Evolutionary conservation across 2,797 vertebrate species (phyloP).

Genomic region (Mus spretus): DNA sequence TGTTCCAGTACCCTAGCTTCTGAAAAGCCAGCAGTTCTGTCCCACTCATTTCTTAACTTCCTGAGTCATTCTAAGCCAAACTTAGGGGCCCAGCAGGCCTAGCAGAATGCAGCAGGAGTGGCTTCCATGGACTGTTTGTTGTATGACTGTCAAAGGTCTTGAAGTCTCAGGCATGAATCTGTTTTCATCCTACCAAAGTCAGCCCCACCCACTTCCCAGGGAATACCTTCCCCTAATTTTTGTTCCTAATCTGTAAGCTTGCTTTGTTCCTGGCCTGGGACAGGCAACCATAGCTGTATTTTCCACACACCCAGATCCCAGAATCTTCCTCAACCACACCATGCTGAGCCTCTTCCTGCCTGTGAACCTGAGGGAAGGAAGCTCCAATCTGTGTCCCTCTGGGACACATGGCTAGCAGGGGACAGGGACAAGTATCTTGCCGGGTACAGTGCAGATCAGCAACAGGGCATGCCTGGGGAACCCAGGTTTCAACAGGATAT

Average conservation of each 20-base stretch:
- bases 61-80: background rate
- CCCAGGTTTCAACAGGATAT: background rate
- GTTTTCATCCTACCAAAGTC: background rate
- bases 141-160: background rate
- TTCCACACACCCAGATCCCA: background rate
- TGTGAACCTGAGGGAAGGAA: background rate
- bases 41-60: background rate
- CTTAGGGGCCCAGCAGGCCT: background rate
- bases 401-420: background rate
- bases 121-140: background rate
- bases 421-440: background rate
- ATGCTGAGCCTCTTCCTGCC: background rate
- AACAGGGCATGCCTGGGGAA: background rate
- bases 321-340: background rate
- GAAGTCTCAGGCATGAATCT: background rate
- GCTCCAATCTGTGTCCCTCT: background rate
- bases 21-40: background rate
- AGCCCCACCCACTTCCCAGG: rapidly evolving
- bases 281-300: background rate
- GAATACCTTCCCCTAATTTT: too few species aligned
- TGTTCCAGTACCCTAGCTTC: background rate
- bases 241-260: background rate
- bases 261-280: background rate
- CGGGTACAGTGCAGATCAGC: background rate
- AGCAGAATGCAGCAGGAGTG: background rate